These are phyloP conservation scores for Piprites chloris DNA, from an alignment of 2,113 vertebrate species.

Conservation along the genomic window DNA sequence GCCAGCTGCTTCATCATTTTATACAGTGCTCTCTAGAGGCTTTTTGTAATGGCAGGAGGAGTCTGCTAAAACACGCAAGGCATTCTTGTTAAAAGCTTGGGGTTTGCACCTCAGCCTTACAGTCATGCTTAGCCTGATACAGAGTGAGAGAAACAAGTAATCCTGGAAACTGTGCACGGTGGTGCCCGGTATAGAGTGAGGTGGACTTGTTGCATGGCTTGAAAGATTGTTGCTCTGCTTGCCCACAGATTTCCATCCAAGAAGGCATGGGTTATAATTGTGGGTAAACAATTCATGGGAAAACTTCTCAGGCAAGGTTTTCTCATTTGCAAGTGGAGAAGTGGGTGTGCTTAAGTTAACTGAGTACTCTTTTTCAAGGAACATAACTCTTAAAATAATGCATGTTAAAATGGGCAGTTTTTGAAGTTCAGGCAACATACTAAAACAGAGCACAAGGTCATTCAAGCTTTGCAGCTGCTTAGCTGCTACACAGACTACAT, in stretches of 20 bases:
- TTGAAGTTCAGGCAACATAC: background rate
- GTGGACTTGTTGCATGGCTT: background rate
- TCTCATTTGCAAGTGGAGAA: background rate
- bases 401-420: background rate
- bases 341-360: background rate
- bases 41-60: background rate
- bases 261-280: background rate
- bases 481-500: no score
- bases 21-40: background rate
- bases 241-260: background rate
- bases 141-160: background rate
- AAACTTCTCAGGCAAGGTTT: background rate
- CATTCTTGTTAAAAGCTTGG: background rate
- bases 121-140: background rate
- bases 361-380: background rate
- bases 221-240: background rate
- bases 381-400: background rate
- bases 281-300: background rate
- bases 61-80: background rate
- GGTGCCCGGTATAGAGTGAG: background rate
- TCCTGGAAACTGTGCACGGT: background rate
- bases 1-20: background rate
- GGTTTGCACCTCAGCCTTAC: background rate
- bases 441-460: background rate
- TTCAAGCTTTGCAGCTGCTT: background rate